Evolutionary conservation across 2,113 vertebrate genomes (phyloP), one percentile per base, ranked within the genome.

Genomic region (Tautogolabrus adspersus): DNA sequence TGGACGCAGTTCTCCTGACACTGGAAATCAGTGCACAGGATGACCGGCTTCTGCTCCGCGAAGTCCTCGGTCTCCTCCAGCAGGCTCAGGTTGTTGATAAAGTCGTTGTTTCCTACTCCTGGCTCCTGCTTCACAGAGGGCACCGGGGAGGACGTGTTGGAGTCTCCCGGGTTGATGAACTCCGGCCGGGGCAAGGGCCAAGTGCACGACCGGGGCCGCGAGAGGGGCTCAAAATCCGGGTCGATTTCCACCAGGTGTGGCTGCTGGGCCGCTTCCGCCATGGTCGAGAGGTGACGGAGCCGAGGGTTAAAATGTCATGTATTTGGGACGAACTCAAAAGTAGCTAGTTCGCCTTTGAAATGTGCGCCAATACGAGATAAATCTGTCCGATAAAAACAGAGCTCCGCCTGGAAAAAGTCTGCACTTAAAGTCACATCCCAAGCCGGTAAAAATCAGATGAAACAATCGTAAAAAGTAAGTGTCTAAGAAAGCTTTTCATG

Each of bases 31-130:
- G 67, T 12, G 91, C 94, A 95, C 69, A 94, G 77, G 75, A 92
- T 64, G 60, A 86, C 84, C 0, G 92, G 89, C 75, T 95, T 94
- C 83, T 94, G 89, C 77, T 95, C 92, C 60, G 90, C 0, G 85
- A 93, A 97, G 95, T 97, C 97, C 85, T 97, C 97, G 73, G 84
- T 95, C 91, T 97, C 97, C 87, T 97, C 97, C 75, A 98, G 89
- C 88, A 97, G 81, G 81, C 97, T 96, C 63, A 98, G 94, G 90
- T 93, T 96, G 93, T 93, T 95, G 92, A 96, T 95, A 87, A 96
- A 97, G 83, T 98, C 96, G 10, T 87, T 51, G 82, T 82, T 92
- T 79, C 94, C 87, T 83, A 92, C 89, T 34, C 30, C 30, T 56
- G 92, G 95, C 93, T 95, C 97, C 93, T 91, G 96, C 91, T 91